These are phyloP conservation scores for Nyctalus aviator DNA, from an alignment of 2,797 vertebrate species.

Conservation along the genomic window DNA sequence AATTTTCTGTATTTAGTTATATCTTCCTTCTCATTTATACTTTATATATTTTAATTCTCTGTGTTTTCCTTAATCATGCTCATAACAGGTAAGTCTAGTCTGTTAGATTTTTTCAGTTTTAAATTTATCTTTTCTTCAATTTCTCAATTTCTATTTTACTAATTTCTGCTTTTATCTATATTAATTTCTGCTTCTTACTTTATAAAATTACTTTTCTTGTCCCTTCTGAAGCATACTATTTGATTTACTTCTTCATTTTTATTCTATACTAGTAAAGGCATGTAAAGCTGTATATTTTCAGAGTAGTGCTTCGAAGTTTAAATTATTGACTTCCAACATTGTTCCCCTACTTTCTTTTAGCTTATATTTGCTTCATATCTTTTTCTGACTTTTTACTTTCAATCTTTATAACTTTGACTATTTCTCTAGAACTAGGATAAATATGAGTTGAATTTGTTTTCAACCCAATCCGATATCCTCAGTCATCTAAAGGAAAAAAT, in stretches of 20 bases:
- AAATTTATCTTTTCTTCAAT: slow-evolving; percentile 11
- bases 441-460: background rate
- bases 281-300: background rate
- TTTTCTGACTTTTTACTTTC: background rate
- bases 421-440: background rate
- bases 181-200: background rate
- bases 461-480: background rate
- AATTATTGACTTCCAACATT: background rate
- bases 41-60: background rate
- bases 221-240: background rate
- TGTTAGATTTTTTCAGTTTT: background rate
- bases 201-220: background rate
- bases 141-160: background rate
- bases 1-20: background rate
- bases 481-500: background rate
- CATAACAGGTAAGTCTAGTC: background rate
- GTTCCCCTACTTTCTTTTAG: background rate
- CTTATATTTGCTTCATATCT: background rate
- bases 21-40: background rate
- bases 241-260: background rate
- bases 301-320: background rate
- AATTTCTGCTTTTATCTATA: background rate
- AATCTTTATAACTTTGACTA: background rate
- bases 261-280: background rate
- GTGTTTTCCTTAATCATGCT: background rate